Evolutionary conservation across 2,888 invertebrate genomes (phyloP), one percentile per base, ranked within the genome.

Genomic region (Danaus chrysippus): DNA sequence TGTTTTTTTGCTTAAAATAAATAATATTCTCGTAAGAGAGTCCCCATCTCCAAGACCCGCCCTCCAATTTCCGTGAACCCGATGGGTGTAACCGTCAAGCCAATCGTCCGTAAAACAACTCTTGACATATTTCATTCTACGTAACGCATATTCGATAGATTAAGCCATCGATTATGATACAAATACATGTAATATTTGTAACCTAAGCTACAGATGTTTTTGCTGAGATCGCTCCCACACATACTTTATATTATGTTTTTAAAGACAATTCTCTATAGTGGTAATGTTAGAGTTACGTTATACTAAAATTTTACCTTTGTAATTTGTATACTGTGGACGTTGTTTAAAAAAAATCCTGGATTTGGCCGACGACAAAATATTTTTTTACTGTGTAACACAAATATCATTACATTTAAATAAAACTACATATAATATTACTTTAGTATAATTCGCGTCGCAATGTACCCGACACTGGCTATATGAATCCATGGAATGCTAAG

Each of bases 21-120:
- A 46, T 13, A 46, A 12, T 13, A 3, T 15, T 13, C 13, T 5
- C 10, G 9, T 46, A 13, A 49, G 10, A 17, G 10, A 11, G 15
- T 49, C 11, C 17, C 17, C 13, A 54, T 62, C 65, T 43, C 62
- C 54, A 57, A 42, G 58, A 54, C 15, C 55, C 60, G 23, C 56
- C 59, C 65, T 61, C 62, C 54, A 73, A 71, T 70, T 71, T 71
- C 73, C 73, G 66, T 69, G 71, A 69, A 72, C 64, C 60, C 63
- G 63, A 59, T 58, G 68, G 64, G 67, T 60, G 63, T 49, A 59
- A 34, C 54, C 54, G 64, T 73, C 70, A 68, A 65, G 73, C 71
- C 84, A 87, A 89, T 88, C 82, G 84, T 68, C 82, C 88, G 84
- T 88, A 85, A 84, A 90, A 90, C 84, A 82, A 78, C 79, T 81